Evolutionary conservation across 2,888 invertebrate genomes (phyloP), one percentile per base, ranked within the genome.

Genomic region (Cephonodes hylas): DNA sequence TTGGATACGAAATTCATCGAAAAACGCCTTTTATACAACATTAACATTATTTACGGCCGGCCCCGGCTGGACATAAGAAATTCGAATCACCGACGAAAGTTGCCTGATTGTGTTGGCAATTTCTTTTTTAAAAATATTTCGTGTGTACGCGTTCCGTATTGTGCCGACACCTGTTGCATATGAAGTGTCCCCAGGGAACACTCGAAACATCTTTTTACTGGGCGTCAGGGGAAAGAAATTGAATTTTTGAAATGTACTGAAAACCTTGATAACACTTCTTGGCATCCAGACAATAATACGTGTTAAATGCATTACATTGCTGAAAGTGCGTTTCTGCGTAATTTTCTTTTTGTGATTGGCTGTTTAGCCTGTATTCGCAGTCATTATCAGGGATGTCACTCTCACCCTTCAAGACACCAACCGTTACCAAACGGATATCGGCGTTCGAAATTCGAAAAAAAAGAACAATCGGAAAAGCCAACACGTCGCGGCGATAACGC

Each of bases 401-500:
- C 34, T n/a, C 23, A 59, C 53, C 59, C 34, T 56, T 60, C 57
- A 61, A 64, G 60, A 27, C 60, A 42, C 48, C 44, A 34, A 63
- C 64, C 64, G 66, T 66, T 68, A 68, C 57, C 34, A 57, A 76
- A 74, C 80, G 81, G 81, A 81, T 80, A 82, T 80, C 69, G 73
- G 68, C 72, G 73, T 77, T 77, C 71, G 66, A 68, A 73, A 74
- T 70, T 68, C 66, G 74, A 75, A 58, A 61, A 61, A 81, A 83
- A 85, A 84, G 84, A 87, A 89, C 90, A 89, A 89, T 89, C 86
- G 86, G 84, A 84, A 87, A 89, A 88, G 86, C 85, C 85, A 85
- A 84, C 91, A 89, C 90, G 91, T 90, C 83, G 78, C 81, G 72
- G 79, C 91, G 88, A 90, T 91, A 91, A 90, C 89, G 88, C 86